Conservation (phyloP, 2,797 vertebrate species). For the Coluber constrictor region DNA sequence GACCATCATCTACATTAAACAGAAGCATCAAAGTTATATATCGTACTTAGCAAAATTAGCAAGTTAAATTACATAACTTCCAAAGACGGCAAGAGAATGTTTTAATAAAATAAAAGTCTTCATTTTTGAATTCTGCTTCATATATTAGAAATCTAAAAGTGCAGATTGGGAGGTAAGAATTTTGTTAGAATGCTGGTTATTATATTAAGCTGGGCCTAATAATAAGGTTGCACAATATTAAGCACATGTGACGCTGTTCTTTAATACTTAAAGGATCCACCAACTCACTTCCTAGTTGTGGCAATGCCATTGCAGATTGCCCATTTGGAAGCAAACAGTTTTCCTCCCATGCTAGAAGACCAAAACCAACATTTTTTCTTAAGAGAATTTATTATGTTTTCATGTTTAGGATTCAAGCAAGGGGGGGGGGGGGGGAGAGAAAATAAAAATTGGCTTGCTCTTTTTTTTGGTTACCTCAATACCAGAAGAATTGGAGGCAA, state of each 20-base stretch:
- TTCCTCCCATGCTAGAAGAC: not conserved
- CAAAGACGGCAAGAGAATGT: not conserved
- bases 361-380: not conserved
- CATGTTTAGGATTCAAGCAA: not conserved
- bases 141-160: not conserved
- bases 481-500: not conserved
- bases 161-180: not conserved
- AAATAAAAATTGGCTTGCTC: not conserved
- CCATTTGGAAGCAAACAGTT: not conserved
- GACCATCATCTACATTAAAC: constrained; percentile 83
- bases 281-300: not conserved
- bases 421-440: too few species aligned
- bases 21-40: not conserved
- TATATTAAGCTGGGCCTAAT: not conserved
- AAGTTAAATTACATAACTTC: not conserved
- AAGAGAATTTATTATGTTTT: not conserved
- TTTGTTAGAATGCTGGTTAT: not conserved
- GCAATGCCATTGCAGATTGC: not conserved
- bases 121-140: not conserved
- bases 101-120: not conserved
- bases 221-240: not conserved
- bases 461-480: not conserved
- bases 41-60: not conserved
- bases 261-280: not conserved
- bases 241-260: not conserved